Conservation (phyloP, 2,888 invertebrate species). For the Hyles lineata region DNA sequence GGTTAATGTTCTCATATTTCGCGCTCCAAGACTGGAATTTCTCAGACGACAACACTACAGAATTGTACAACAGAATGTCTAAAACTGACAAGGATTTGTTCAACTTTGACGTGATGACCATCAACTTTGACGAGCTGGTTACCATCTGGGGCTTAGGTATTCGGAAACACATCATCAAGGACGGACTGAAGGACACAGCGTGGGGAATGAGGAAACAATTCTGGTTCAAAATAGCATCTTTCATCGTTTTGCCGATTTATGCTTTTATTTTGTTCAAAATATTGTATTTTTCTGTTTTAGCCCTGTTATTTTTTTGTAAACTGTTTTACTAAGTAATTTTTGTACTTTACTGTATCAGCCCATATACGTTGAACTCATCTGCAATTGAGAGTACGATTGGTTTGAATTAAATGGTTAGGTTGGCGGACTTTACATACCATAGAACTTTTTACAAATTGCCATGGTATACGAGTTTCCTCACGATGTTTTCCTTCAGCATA, state of each 20-base stretch:
- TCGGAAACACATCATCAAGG: conserved; percentile 7
- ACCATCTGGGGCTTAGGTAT: background rate
- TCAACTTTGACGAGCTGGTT: conserved; percentile 31
- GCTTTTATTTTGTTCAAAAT: background rate
- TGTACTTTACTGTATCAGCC: no score
- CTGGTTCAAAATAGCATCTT: background rate
- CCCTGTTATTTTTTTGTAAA: background rate
- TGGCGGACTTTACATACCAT: no score
- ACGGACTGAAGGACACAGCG: background rate
- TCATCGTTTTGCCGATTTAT: background rate
- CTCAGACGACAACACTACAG: conserved; percentile 30
- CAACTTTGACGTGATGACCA: conserved; percentile 36
- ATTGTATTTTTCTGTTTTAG: background rate
- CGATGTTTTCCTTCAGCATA: no score
- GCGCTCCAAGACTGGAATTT: conserved; percentile 33
- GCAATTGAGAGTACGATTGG: no score
- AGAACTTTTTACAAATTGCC: no score
- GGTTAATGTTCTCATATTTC: conserved; percentile 32
- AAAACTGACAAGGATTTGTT: conserved; percentile 39
- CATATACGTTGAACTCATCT: no score
- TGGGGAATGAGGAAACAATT: background rate
- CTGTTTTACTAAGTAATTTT: background rate
- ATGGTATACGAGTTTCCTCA: no score
- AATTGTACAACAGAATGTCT: conserved; percentile 31
- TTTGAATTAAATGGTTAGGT: no score